Percentiles rank a stretch among this genome's conserved stretches.
phyloP scores from a whole-genome alignment of 2,113 vertebrate genomes.

The Brienomyrus brachyistius region DNA sequence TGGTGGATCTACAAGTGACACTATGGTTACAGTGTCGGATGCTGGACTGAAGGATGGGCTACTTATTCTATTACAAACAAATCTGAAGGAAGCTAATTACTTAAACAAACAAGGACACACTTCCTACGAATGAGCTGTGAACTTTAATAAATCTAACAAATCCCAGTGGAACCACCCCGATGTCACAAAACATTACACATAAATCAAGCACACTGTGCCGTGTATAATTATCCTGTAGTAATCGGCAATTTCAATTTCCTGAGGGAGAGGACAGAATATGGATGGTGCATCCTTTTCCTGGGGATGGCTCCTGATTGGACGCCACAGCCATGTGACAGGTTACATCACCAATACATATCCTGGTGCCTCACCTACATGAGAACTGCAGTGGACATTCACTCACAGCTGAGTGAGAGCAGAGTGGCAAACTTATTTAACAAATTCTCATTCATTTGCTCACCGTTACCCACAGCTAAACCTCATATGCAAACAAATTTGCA shows the following conservation, averaged over 20 bases:
- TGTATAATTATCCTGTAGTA: neutral
- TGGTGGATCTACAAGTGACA: neutral
- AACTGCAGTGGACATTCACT: neutral
- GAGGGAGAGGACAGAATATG: neutral
- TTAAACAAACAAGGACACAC: conserved; percentile 31
- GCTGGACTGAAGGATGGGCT: neutral
- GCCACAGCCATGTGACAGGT: neutral
- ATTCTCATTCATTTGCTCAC: neutral
- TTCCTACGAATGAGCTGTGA: neutral
- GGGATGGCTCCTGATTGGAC: neutral
- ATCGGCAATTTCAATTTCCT: neutral
- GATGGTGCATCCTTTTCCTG: neutral
- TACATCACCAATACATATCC: neutral
- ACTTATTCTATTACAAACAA: conserved; percentile 28
- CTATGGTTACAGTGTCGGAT: neutral
- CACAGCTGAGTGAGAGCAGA: neutral
- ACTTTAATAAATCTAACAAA: neutral
- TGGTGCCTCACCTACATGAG: neutral
- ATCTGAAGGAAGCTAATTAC: conserved; percentile 62
- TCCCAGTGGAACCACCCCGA: neutral
- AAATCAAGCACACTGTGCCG: neutral
- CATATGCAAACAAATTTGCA: neutral
- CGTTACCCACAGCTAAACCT: neutral
- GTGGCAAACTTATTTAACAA: neutral
- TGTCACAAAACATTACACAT: neutral